phyloP scores from a whole-genome alignment of 2,797 vertebrate genomes.

The Typhlichthys eigenmanni region DNA sequence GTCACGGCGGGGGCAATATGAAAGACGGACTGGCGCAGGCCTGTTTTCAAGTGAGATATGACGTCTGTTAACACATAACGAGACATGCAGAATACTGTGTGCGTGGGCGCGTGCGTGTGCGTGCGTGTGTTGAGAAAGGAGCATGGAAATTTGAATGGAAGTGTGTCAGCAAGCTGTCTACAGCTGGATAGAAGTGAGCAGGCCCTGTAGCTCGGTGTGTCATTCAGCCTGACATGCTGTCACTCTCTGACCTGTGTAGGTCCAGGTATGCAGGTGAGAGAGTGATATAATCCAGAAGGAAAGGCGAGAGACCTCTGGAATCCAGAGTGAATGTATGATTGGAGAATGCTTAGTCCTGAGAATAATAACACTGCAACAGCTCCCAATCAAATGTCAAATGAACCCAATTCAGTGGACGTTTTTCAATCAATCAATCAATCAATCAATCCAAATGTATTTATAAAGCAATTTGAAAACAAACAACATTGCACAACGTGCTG shows the following conservation, averaged over 20 bases:
- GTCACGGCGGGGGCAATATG: constrained; percentile 42
- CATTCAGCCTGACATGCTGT: too few species aligned
- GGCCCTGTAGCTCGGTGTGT: constrained; percentile 2
- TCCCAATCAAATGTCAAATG: too few species aligned
- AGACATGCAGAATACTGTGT: not conserved
- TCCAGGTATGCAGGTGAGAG: constrained; percentile 1
- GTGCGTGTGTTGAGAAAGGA: not conserved
- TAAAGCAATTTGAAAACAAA: too few species aligned
- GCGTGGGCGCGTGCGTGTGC: not conserved
- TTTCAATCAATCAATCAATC: too few species aligned
- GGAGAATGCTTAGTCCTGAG: not conserved
- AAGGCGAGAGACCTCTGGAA: not conserved
- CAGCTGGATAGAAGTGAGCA: constrained; percentile 34
- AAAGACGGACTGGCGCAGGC: constrained; percentile 5
- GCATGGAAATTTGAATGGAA: not conserved
- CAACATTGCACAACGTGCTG: too few species aligned
- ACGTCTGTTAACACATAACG: constrained; percentile 31
- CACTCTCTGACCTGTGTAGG: not conserved
- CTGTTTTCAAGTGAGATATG: constrained; percentile 26
- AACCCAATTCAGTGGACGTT: too few species aligned
- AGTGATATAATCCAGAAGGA: constrained; percentile 2
- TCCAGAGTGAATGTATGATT: not conserved
- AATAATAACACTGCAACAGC: too few species aligned
- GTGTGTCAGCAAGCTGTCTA: constrained; percentile 43
- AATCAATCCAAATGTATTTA: too few species aligned